Evolutionary conservation across 1,140 invertebrate species (phyloP).

Genomic region (Calliopsis andreniformis): DNA sequence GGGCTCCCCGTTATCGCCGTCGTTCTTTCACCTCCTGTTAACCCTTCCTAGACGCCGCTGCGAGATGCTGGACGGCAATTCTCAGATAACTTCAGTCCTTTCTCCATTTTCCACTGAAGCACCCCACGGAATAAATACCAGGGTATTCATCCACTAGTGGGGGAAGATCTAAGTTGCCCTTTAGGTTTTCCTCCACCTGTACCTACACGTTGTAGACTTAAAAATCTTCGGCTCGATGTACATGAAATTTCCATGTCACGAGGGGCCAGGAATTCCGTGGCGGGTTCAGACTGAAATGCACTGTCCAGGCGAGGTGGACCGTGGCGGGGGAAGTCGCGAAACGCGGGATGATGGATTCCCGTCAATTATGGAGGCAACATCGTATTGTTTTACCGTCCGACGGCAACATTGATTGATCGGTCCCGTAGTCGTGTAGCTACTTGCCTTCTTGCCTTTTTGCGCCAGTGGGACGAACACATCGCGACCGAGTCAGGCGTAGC

Average conservation of each 20-base stretch:
- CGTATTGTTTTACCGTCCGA: conserved; percentile 81
- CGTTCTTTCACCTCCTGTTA: conserved; percentile 48
- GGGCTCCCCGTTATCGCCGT: conserved; percentile 66
- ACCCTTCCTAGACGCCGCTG: conserved; percentile 4
- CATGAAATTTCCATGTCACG: conserved; percentile 41
- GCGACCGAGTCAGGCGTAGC: conserved; percentile 10
- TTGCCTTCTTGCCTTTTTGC: conserved; percentile 69
- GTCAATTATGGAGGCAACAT: conserved; percentile 81
- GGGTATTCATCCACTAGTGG: too few species aligned
- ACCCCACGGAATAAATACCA: too few species aligned
- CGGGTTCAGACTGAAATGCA: conserved; percentile 22
- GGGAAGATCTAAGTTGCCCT: too few species aligned
- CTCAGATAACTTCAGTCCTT: neutral
- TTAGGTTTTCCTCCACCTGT: too few species aligned
- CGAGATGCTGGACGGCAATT: neutral
- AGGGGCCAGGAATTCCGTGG: conserved; percentile 32
- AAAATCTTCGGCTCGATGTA: conserved; percentile 14
- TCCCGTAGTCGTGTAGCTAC: conserved; percentile 64
- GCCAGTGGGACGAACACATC: conserved; percentile 43
- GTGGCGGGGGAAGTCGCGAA: conserved; percentile 65
- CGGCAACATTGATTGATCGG: conserved; percentile 81
- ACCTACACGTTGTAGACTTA: neutral
- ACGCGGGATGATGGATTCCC: conserved; percentile 80
- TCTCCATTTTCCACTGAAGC: too few species aligned
- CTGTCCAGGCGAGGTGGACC: neutral